These are phyloP conservation scores for Procambarus clarkii DNA, from an alignment of 1,140 invertebrate species.

Conservation along the genomic window DNA sequence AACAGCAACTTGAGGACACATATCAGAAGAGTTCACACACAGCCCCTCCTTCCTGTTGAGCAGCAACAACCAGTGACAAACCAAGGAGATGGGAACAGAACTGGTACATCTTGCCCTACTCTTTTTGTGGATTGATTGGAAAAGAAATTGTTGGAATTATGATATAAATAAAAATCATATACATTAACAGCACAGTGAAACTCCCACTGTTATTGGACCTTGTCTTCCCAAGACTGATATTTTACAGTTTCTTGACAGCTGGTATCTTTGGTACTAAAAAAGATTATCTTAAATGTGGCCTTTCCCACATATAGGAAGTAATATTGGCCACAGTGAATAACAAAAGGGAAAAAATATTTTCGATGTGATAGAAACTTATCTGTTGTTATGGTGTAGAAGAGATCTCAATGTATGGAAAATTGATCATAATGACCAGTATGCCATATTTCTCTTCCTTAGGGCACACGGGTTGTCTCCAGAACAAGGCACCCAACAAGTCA, in stretches of 20 bases:
- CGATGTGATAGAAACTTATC: neutral
- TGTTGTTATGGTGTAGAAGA: conserved; percentile 29
- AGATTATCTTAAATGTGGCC: neutral
- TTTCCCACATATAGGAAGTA: neutral
- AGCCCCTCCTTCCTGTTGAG: conserved; percentile 45
- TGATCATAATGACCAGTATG: conserved; percentile 55
- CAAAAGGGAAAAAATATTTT: neutral
- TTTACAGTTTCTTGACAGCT: conserved; percentile 5
- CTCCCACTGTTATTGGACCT: neutral
- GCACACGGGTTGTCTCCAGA: conserved; percentile 34
- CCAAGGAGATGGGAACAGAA: conserved; percentile 38
- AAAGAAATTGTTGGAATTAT: conserved; percentile 14
- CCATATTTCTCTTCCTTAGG: conserved; percentile 61
- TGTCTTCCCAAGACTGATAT: neutral
- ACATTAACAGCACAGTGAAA: neutral
- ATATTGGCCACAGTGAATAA: neutral
- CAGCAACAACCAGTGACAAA: conserved; percentile 23
- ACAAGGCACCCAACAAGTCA: conserved; percentile 47
- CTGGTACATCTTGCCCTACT: conserved; percentile 36
- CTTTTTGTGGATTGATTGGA: conserved; percentile 42
- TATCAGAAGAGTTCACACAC: conserved; percentile 75
- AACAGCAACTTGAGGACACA: conserved; percentile 82
- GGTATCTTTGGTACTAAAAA: neutral
- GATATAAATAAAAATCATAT: conserved; percentile 10
- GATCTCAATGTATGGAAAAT: conserved; percentile 15